Percentiles rank a stretch among this genome's conserved stretches.
These are phyloP conservation scores for Diaperis boleti DNA, from an alignment of 2,888 invertebrate species.

Conservation along the genomic window DNA sequence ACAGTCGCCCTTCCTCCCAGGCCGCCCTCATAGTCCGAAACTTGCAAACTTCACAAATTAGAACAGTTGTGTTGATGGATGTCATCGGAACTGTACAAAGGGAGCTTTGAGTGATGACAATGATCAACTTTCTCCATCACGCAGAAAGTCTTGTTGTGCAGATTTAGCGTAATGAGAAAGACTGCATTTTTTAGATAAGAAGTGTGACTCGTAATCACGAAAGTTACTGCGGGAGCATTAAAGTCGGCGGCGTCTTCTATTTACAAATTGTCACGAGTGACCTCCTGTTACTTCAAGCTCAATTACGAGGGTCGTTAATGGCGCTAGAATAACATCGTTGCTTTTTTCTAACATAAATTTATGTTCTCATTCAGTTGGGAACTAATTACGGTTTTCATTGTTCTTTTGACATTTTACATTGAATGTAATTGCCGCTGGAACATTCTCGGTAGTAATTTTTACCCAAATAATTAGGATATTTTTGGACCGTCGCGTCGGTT, in stretches of 20 bases:
- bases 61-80: constrained; percentile 31
- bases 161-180: constrained; percentile 11
- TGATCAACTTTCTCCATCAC: constrained; percentile 28
- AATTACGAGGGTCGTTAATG: neutral
- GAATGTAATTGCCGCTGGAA: neutral
- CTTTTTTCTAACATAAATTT: neutral
- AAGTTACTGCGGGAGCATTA: neutral
- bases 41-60: constrained; percentile 27
- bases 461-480: too few species aligned
- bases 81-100: constrained; percentile 29
- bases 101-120: constrained; percentile 25
- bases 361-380: neutral
- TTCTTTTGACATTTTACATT: neutral
- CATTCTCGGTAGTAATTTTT: neutral
- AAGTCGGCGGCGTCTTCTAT: neutral
- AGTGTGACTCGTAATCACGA: neutral
- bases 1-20: neutral
- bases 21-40: constrained; percentile 5
- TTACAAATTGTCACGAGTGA: too few species aligned
- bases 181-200: constrained; percentile 17
- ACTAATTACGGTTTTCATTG: neutral
- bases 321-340: neutral
- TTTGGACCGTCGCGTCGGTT: too few species aligned
- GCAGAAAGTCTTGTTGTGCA: constrained; percentile 15
- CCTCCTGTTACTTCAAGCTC: neutral